Evolutionary conservation across 1,140 invertebrate species (phyloP).

Genomic region (Megathymus violae): DNA sequence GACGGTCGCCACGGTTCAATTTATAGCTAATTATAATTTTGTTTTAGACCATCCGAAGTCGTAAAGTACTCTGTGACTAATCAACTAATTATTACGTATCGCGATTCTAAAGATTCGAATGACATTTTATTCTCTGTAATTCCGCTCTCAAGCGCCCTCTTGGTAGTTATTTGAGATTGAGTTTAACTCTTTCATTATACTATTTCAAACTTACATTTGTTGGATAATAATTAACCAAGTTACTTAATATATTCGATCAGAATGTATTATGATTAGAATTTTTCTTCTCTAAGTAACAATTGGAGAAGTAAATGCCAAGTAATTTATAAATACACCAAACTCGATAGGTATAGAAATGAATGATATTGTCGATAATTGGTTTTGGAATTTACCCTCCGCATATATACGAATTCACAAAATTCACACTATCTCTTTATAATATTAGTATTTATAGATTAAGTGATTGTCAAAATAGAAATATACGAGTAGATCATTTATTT

Average conservation of each 20-base stretch:
- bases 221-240: neutral
- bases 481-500: too few relatives aligned
- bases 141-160: neutral
- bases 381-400: too few relatives aligned
- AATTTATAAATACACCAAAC: too few relatives aligned
- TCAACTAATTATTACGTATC: slow-evolving; percentile 65
- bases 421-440: too few relatives aligned
- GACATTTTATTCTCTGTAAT: slow-evolving; percentile 26
- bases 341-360: too few relatives aligned
- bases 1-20: slow-evolving; percentile 59
- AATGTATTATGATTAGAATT: too few relatives aligned
- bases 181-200: slow-evolving; percentile 5
- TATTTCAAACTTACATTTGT: neutral
- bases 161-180: slow-evolving; percentile 16
- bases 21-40: slow-evolving; percentile 74
- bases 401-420: too few relatives aligned
- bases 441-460: too few relatives aligned
- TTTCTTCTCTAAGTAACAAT: too few relatives aligned
- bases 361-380: too few relatives aligned
- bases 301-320: too few relatives aligned
- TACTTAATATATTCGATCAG: neutral
- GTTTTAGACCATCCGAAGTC: slow-evolving; percentile 55
- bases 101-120: slow-evolving; percentile 22
- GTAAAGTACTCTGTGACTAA: slow-evolving; percentile 71
- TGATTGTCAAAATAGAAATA: too few relatives aligned